Evolutionary conservation across 2,113 vertebrate genomes (phyloP).

Genomic region (Boleophthalmus pectinirostris): DNA sequence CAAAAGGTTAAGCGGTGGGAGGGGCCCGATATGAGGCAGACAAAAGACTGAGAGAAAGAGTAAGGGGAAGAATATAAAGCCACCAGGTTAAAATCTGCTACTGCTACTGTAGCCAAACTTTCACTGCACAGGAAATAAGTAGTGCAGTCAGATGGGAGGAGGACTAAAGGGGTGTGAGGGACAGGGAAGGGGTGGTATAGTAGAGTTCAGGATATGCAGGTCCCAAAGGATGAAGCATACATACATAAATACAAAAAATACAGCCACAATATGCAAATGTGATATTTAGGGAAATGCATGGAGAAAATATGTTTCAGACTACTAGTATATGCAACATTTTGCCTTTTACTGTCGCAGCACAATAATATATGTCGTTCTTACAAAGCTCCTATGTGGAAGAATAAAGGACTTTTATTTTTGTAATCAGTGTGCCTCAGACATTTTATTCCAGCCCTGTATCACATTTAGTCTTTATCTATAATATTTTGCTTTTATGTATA

Average conservation of each 20-base stretch:
- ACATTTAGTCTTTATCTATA: no score
- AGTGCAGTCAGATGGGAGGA: conserved; percentile 53
- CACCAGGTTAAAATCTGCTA: conserved; percentile 28
- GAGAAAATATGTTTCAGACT: no score
- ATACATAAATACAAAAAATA: not conserved
- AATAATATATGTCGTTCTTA: no score
- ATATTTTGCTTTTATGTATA: no score
- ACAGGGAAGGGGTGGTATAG: not conserved
- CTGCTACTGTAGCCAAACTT: conserved; percentile 27
- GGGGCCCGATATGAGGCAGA: conserved; percentile 19
- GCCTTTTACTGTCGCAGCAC: no score
- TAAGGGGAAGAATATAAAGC: conserved; percentile 32
- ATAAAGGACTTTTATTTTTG: no score
- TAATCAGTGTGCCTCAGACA: no score
- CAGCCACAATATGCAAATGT: not conserved
- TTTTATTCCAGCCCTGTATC: no score
- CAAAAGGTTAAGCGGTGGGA: conserved; percentile 28
- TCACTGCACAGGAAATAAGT: conserved; percentile 58
- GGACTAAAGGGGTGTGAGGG: conserved; percentile 11
- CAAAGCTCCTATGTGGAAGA: no score
- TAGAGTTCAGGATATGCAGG: not conserved
- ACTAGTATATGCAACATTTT: no score
- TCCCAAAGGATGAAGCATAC: not conserved
- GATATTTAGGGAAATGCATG: no score
- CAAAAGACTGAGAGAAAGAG: conserved; percentile 47